Percentiles rank a stretch among this genome's conserved stretches.
Conservation (phyloP, 92 coral and sea anemone species). For the Epizoanthus illoricatus region DNA sequence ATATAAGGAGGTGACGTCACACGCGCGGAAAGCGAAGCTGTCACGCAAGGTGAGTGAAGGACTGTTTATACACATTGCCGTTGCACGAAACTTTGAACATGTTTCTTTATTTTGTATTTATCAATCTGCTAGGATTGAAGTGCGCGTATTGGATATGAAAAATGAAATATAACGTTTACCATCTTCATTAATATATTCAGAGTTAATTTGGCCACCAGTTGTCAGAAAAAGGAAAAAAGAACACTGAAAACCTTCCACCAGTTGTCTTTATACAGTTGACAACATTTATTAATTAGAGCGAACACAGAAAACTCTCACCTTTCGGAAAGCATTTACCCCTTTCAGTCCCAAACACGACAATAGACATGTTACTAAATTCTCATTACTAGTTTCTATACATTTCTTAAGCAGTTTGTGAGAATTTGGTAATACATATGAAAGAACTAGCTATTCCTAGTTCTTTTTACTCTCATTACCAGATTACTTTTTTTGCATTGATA, state of each 20-base stretch:
- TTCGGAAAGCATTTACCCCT: too few relatives aligned
- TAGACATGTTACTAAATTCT: too few relatives aligned
- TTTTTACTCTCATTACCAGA: too few relatives aligned
- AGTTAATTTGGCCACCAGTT: not conserved
- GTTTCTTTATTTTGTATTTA: not conserved
- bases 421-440: too few relatives aligned
- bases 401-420: not conserved
- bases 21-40: not conserved
- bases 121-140: not conserved
- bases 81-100: not conserved
- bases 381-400: too few relatives aligned
- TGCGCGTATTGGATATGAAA: not conserved
- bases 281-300: not conserved
- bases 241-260: slow-evolving; percentile 9
- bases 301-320: not conserved
- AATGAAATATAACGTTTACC: not conserved
- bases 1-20: slow-evolving; percentile 41
- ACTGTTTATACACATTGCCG: not conserved
- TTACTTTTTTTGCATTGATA: too few relatives aligned
- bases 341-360: too few relatives aligned
- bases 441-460: too few relatives aligned
- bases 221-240: not conserved
- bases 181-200: not conserved
- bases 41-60: slow-evolving; percentile 5
- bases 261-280: not conserved